Conservation (phyloP, 1,140 invertebrate species). For the Temnothorax curvispinosus region DNA sequence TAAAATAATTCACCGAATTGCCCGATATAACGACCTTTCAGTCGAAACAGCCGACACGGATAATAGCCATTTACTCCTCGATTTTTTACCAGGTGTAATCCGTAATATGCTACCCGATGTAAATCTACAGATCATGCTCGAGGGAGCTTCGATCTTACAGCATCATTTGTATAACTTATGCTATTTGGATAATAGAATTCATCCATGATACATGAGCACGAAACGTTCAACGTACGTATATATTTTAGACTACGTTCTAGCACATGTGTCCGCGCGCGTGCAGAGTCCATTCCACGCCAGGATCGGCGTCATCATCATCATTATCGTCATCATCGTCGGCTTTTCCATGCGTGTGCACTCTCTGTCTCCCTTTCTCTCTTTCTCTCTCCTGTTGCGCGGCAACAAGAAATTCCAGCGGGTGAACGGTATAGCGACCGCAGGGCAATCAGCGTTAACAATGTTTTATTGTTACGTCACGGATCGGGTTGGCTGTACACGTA, state of each 20-base stretch:
- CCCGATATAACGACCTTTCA: not conserved
- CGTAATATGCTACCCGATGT: not conserved
- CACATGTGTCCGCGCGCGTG: constrained; percentile 47
- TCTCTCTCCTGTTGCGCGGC: constrained; percentile 15
- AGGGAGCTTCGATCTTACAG: constrained; percentile 5
- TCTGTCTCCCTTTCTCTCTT: constrained; percentile 2
- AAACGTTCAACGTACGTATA: constrained; percentile 10
- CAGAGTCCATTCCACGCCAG: constrained; percentile 54
- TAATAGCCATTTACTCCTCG: not conserved
- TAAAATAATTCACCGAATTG: constrained; percentile 22
- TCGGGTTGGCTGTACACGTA: constrained; percentile 74
- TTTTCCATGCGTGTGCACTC: constrained; percentile 54
- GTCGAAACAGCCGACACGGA: not conserved
- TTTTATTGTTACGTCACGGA: constrained; percentile 85
- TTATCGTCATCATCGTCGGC: constrained; percentile 68
- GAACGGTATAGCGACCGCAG: constrained; percentile 78
- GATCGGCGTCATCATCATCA: constrained; percentile 71
- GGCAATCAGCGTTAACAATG: constrained; percentile 85
- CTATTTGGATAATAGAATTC: constrained; percentile 53
- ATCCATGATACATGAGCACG: constrained; percentile 11
- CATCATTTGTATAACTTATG: constrained; percentile 29
- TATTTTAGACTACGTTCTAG: constrained; percentile 41
- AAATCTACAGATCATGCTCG: constrained; percentile 7
- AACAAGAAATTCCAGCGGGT: constrained; percentile 76
- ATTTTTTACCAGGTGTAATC: not conserved